Base-by-base conservation (phyloP, 2,797 vertebrate species). In the Eleutherodactylus coqui region DNA sequence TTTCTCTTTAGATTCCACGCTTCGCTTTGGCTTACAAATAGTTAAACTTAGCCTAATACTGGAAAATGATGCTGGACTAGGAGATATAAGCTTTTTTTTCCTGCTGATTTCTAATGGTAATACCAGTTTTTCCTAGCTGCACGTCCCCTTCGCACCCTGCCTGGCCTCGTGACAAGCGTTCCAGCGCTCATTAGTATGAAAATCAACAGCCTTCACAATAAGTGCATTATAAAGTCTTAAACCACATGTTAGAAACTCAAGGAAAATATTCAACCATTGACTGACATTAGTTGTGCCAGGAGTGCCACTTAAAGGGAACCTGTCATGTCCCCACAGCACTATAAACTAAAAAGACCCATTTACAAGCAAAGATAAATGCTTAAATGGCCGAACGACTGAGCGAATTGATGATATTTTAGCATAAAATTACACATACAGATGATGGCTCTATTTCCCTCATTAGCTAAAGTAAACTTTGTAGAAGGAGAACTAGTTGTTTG, bases 171-270 rank as follows among this genome's bases (percentile, higher is more conserved):
- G 43, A 69, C 83, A 53, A 0, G 3, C 2, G 58, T 85, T 64
- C 76, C 76, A 53, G 34, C 11, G 36, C 47, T 53, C 64, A 60
- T 72, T 79, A 32, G 49, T n/a, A 47, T 79, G 83, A 62, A 72
- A 36, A 70, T 85, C 45, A 41, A 2, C 9, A 1, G 10, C 75
- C 64, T 70, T 17, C 1, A 21, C 17, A 60, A 85, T 78, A 79
- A 85, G 47, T 58, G 62, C 58, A 27, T 45, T 75, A 17, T 9
- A 62, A 64, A 75, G 32, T 32, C 47, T 29, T 55, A 64, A 81
- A 75, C 77, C 77, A 80, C 29, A 85, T 85, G 84, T 41, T 64
- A 9, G 60, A 58, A 72, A 53, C 19, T 17, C 32, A 53, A 77
- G 58, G 58, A 55, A 45, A 36, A 41, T 69, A 41, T 32, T 78